Evolutionary conservation across 2,113 vertebrate genomes (phyloP).

Genomic region (Gobio gobio): DNA sequence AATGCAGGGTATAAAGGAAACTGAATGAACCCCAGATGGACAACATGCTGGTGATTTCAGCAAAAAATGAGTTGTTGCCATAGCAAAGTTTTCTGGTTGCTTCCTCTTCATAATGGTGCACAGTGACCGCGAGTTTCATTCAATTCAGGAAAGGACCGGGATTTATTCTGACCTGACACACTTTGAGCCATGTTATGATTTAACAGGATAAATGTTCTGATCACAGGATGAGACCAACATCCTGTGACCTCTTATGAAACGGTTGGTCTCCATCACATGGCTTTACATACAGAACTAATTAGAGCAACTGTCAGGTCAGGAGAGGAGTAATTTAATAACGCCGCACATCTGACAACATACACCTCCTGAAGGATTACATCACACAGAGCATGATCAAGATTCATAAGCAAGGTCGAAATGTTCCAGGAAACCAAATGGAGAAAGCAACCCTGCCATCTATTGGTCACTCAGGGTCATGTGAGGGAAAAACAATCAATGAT

Average conservation of each 20-base stretch:
- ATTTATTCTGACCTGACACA: neutral
- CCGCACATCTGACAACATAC: neutral
- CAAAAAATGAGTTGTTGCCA: slow-evolving; percentile 48
- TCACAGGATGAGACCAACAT: slow-evolving; percentile 32
- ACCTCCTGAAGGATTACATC: slow-evolving; percentile 19
- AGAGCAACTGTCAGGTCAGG: slow-evolving; percentile 19
- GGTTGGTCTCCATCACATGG: slow-evolving; percentile 21
- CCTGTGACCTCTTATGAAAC: slow-evolving; percentile 30
- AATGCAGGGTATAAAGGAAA: slow-evolving; percentile 35
- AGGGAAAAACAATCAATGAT: neutral
- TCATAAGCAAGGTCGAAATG: neutral
- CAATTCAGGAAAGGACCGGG: neutral
- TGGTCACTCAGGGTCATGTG: neutral
- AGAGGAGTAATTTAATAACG: slow-evolving; percentile 40
- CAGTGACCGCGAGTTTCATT: neutral
- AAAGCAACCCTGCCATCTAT: slow-evolving; percentile 55
- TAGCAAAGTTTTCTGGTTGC: slow-evolving; percentile 22
- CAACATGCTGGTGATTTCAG: slow-evolving; percentile 10
- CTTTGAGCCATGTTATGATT: slow-evolving; percentile 4
- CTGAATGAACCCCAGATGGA: slow-evolving; percentile 28
- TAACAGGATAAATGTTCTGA: slow-evolving; percentile 12
- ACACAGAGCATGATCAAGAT: neutral
- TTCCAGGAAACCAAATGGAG: slow-evolving; percentile 1
- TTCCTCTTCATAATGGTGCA: slow-evolving; percentile 7
- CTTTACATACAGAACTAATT: neutral